Conservation (phyloP, 2,797 vertebrate species). For the Thaleichthys pacificus region DNA sequence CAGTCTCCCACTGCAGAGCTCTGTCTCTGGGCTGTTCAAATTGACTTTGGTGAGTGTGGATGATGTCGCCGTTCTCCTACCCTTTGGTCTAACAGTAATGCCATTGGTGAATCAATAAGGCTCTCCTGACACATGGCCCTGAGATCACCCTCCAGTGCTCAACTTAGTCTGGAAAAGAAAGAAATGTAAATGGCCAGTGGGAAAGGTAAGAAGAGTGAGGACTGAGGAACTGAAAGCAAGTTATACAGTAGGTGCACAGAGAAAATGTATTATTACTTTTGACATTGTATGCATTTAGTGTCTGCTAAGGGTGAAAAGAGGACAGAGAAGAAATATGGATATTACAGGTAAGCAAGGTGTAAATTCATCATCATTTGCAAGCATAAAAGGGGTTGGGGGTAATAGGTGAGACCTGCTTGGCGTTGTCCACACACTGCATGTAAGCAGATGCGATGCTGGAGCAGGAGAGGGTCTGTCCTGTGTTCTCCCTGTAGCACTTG, state of each 20-base stretch:
- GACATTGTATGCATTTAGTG: no score
- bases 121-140: constrained; percentile 8
- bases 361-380: background rate
- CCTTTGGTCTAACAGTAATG: constrained; percentile 13
- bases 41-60: background rate
- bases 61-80: constrained; percentile 12
- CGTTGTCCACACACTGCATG: constrained; percentile 86
- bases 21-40: constrained; percentile 8
- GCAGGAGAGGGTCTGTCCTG: constrained; percentile 86
- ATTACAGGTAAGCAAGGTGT: background rate
- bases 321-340: background rate
- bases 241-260: no score
- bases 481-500: constrained; percentile 85
- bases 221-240: background rate
- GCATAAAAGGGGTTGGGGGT: no score
- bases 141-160: constrained; percentile 62
- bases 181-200: background rate
- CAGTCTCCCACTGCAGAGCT: background rate
- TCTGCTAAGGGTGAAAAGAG: background rate
- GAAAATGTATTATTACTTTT: no score
- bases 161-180: constrained; percentile 57
- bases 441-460: constrained; percentile 87
- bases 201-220: background rate
- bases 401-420: constrained; percentile 79
- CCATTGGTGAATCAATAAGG: constrained; percentile 3